These are phyloP conservation scores for Chelon auratus DNA, from an alignment of 2,797 vertebrate species.

Conservation along the genomic window DNA sequence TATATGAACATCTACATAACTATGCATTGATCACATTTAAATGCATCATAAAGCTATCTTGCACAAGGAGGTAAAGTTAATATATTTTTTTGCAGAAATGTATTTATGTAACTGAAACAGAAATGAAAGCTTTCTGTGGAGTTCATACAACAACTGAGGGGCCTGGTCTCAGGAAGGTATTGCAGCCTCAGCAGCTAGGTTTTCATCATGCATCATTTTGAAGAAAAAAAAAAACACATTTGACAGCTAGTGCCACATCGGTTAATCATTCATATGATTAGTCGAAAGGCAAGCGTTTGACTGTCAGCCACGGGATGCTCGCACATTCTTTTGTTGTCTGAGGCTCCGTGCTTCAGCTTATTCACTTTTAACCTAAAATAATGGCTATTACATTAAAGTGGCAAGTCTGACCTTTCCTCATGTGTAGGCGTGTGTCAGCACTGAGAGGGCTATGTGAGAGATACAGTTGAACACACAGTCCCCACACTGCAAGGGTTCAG, in stretches of 20 bases:
- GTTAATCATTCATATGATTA: conserved; percentile 3
- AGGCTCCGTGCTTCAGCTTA: neutral
- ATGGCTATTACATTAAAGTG: neutral
- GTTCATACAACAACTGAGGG: neutral
- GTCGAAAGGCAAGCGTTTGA: neutral
- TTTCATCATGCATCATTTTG: neutral
- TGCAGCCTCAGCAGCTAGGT: neutral
- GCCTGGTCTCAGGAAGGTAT: neutral
- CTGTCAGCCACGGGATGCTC: conserved; percentile 1
- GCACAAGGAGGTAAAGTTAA: neutral
- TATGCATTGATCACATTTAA: too few relatives aligned
- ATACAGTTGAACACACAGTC: neutral
- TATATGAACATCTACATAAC: too few relatives aligned
- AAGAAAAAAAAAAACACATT: neutral
- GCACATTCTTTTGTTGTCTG: neutral
- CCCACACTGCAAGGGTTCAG: neutral
- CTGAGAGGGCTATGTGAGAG: neutral
- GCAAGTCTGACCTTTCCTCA: neutral
- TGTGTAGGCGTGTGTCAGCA: neutral
- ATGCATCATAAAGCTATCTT: too few relatives aligned
- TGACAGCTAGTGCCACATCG: neutral
- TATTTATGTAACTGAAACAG: neutral
- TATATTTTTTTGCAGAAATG: neutral
- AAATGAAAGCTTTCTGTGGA: neutral
- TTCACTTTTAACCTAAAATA: neutral